Evolutionary conservation across 2,113 vertebrate species (phyloP).

Genomic region (Aphelocoma coerulescens): DNA sequence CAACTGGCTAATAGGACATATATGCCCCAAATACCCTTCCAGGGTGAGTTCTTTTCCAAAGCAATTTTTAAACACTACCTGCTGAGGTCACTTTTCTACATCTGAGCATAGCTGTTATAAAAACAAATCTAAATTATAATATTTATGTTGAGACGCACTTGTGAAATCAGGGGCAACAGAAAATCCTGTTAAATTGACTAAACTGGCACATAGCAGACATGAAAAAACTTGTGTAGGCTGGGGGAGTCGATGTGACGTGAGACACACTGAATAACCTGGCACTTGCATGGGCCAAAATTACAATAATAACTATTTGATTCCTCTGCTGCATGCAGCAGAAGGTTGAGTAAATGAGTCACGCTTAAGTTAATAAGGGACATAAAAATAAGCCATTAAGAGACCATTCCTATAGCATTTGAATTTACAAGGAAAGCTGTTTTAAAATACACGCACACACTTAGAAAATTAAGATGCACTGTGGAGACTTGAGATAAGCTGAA

Average conservation of each 20-base stretch:
- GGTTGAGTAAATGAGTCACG: conserved; percentile 18
- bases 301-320: neutral
- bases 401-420: neutral
- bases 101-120: neutral
- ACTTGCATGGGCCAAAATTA: neutral
- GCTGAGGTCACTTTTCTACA: neutral
- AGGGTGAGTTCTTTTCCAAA: neutral
- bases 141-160: neutral
- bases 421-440: conserved; percentile 22
- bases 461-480: neutral
- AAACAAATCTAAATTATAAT: neutral
- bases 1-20: neutral
- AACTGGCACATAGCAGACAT: neutral
- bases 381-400: conserved; percentile 28
- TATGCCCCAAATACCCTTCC: neutral
- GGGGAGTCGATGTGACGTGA: neutral
- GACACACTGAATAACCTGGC: neutral
- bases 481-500: neutral
- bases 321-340: neutral
- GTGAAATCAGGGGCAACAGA: neutral
- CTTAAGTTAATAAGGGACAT: conserved; percentile 20
- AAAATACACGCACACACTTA: neutral
- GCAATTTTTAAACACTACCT: neutral
- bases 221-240: neutral
- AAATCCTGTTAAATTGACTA: neutral